Base-by-base conservation (phyloP, 2,888 invertebrate species). In the Carterocephalus palaemon region DNA sequence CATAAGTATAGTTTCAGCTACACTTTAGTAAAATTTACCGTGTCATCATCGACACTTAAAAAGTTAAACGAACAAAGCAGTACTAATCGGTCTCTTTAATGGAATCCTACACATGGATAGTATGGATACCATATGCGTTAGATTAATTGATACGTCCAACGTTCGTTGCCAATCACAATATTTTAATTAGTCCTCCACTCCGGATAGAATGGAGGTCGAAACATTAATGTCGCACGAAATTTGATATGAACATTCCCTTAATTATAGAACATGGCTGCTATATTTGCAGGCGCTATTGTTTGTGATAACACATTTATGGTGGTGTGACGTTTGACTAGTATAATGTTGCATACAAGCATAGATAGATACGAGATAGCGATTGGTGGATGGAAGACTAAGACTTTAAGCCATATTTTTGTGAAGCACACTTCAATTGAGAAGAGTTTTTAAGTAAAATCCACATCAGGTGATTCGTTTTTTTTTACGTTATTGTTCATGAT, bases 151-250 rank as follows among this genome's bases (percentile, higher is more conserved):
- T 34, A 22, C 34, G 36, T 20, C 16, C 28, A 26, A 23, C 22
- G 28, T 29, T 8, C 16, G 28, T 15, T 29, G 42, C 42, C 42
- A 43, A 43, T 36, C 36, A 43, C 28, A 43, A 43, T 43, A 43
- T 43, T 43, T 43, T 36, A 43, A 43, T 43, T 36, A 43, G 29
- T 43, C 42, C 22, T 20, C 36, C 34, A 22, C 34, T 28, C 42
- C 22, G 34, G 28, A 16, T 28, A 29, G 22, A 10, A 43, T 36
- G 41, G 41, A 20, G 15, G 22, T 20, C 42, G 34, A 19, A 15
- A 42, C 42, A 28, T 34, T 34, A 33, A 17, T 41, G 42, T 34
- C 22, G 34, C 15, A 7, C 26, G 42, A 20, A 40, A 34, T 42
- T 34, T 22, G 36, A 43, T 28, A 36, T 24, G 34, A 34, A 43